phyloP scores from a whole-genome alignment of 2,797 vertebrate species.

The Florisuga fusca region DNA sequence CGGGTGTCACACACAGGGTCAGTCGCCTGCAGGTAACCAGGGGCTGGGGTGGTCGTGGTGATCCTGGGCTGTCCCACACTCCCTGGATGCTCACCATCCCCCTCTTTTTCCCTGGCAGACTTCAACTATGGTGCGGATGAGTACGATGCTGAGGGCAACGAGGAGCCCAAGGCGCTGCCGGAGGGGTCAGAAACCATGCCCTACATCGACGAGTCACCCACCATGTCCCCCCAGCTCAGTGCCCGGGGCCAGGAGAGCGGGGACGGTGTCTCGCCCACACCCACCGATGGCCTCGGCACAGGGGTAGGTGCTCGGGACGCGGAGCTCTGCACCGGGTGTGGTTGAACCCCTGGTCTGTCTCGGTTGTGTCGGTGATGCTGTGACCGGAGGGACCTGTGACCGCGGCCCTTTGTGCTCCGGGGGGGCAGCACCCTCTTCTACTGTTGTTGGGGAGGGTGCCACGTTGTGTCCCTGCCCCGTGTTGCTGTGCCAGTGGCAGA shows the following conservation, averaged over 20 bases:
- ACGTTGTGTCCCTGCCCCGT: fast-evolving
- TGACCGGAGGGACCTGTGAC: no score
- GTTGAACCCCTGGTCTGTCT: fast-evolving
- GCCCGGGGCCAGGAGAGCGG: conserved; percentile 86
- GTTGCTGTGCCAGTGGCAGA: background rate
- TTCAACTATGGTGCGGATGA: conserved; percentile 97
- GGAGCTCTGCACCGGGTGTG: fast-evolving
- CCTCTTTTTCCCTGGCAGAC: conserved; percentile 84
- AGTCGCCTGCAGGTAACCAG: fast-evolving
- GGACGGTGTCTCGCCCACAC: conserved; percentile 85
- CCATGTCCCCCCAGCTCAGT: conserved; percentile 97
- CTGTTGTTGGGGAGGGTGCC: background rate
- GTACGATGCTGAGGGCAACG: conserved; percentile 91
- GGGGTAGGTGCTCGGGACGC: conserved; percentile 81
- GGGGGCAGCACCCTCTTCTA: background rate
- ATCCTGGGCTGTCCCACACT: background rate
- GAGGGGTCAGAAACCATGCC: conserved; percentile 97
- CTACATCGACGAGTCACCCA: conserved; percentile 97
- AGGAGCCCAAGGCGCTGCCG: conserved; percentile 91
- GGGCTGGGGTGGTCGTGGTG: background rate
- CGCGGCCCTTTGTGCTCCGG: fast-evolving
- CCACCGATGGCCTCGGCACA: conserved; percentile 84
- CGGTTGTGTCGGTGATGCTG: background rate
- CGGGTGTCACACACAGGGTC: fast-evolving
- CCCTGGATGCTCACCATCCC: conserved; percentile 68